A percentile compares a stretch with the other conserved stretches of the same genome.
These are phyloP conservation scores for Eutolmus rufibarbis DNA, from an alignment of 2,888 invertebrate species.

Conservation along the genomic window DNA sequence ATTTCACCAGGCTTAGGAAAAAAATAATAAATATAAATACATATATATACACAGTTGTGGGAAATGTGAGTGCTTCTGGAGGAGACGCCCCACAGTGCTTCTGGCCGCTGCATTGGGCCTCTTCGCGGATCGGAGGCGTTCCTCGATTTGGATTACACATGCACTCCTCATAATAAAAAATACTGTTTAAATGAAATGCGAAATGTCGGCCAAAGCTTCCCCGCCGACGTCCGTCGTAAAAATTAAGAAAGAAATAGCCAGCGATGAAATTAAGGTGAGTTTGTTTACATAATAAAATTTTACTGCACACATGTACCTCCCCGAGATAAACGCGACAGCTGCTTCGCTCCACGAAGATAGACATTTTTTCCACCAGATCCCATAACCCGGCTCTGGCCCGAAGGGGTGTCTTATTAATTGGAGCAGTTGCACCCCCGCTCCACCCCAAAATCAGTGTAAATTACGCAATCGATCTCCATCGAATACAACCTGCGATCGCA, in stretches of 20 bases:
- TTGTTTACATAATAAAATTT: constrained; percentile 28
- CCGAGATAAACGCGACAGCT: neutral
- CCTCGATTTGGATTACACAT: neutral
- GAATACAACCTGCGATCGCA: neutral
- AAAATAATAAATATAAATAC: neutral
- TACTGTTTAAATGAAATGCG: constrained; percentile 41
- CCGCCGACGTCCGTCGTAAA: constrained; percentile 58
- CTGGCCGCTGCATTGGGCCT: neutral
- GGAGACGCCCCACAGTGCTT: neutral
- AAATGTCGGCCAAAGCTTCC: constrained; percentile 67
- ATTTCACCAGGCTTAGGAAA: neutral
- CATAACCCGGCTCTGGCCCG: neutral
- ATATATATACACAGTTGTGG: neutral
- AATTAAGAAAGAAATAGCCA: constrained; percentile 73
- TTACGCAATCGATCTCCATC: neutral
- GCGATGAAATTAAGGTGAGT: constrained; percentile 79
- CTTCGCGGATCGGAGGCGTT: neutral
- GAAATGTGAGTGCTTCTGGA: neutral
- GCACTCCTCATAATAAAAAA: neutral
- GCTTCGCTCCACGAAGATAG: neutral
- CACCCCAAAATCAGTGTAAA: neutral
- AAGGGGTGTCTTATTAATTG: neutral
- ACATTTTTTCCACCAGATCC: neutral
- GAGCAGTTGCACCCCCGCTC: neutral
- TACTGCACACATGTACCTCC: neutral